Evolutionary conservation across 2,797 vertebrate species (phyloP).

Genomic region (Anniella stebbinsi): DNA sequence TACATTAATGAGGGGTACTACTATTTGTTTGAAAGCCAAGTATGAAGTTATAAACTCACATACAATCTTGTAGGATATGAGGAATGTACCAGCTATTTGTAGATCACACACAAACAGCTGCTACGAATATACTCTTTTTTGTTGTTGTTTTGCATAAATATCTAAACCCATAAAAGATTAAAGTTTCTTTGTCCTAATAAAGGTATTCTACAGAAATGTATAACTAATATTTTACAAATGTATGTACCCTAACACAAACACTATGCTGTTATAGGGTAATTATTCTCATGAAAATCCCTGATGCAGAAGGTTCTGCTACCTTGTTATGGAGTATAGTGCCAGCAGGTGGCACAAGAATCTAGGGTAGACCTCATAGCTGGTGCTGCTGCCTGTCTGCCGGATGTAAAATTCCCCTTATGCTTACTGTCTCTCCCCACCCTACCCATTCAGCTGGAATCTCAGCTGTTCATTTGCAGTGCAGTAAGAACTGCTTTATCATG

Average conservation of each 20-base stretch:
- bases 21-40: background rate
- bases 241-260: background rate
- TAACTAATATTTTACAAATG: background rate
- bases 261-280: background rate
- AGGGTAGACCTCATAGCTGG: background rate
- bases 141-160: background rate
- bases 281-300: background rate
- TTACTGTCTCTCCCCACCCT: background rate
- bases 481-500: background rate
- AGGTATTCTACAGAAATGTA: background rate
- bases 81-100: background rate
- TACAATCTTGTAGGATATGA: background rate
- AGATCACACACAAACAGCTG: background rate
- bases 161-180: background rate
- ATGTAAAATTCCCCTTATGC: background rate
- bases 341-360: constrained; percentile 20
- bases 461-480: background rate
- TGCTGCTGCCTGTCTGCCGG: background rate
- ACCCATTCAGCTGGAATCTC: background rate
- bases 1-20: background rate
- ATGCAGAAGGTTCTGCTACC: background rate
- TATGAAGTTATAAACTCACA: background rate
- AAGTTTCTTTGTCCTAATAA: background rate
- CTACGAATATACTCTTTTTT: background rate
- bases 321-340: background rate